Evolutionary conservation across 1,140 invertebrate species (phyloP).

Genomic region (Calephelis virginiensis): DNA sequence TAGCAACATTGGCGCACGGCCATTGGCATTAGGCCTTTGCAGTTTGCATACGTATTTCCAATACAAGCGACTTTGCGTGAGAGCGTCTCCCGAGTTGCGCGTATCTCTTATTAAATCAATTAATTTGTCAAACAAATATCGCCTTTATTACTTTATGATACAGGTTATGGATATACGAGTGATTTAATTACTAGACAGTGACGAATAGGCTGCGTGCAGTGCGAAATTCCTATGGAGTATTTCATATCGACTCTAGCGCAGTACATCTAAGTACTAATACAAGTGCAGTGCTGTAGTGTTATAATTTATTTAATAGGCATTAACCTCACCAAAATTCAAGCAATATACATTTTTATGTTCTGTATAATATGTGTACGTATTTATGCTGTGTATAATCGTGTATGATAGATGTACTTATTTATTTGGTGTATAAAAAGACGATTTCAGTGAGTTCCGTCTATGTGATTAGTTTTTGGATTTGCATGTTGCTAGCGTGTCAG

Average conservation of each 20-base stretch:
- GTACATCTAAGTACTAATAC: neutral
- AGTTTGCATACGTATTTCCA: slow-evolving; percentile 5
- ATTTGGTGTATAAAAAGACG: neutral
- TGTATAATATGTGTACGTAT: no score
- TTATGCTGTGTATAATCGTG: no score
- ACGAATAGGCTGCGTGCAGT: slow-evolving; percentile 61
- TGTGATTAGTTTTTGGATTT: neutral
- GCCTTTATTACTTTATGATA: slow-evolving; percentile 35
- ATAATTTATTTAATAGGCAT: neutral
- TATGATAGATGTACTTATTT: neutral
- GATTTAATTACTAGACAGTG: slow-evolving; percentile 66
- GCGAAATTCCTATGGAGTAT: slow-evolving; percentile 68
- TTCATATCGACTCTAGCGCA: slow-evolving; percentile 27
- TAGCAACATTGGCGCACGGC: slow-evolving; percentile 9
- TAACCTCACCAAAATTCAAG: no score
- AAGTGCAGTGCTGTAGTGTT: slow-evolving; percentile 4
- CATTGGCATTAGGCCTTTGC: slow-evolving; percentile 7
- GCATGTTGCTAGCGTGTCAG: neutral
- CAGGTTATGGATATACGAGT: slow-evolving; percentile 38
- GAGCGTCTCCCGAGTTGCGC: slow-evolving; percentile 15
- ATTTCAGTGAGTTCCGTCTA: neutral
- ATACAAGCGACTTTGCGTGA: slow-evolving; percentile 20
- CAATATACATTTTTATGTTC: no score
- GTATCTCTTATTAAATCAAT: slow-evolving; percentile 19
- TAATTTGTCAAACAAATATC: slow-evolving; percentile 28